A percentile compares a stretch with the other conserved stretches of the same genome.
phyloP scores from a whole-genome alignment of 2,113 vertebrate species.

The Boulengeromyrus knoepffleri region DNA sequence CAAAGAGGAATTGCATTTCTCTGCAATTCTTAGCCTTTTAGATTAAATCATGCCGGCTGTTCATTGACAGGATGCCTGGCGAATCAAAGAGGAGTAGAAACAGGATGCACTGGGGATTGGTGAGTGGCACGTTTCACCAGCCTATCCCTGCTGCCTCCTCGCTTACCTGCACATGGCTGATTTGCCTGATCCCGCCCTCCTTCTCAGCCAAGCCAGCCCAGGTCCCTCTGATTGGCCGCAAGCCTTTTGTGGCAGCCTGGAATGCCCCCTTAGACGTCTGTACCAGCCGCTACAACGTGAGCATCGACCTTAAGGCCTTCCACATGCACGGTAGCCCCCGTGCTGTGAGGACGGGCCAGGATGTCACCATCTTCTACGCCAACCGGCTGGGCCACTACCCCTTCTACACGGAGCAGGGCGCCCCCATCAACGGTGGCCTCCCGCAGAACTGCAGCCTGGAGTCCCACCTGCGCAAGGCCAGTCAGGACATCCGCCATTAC shows the following conservation, averaged over 20 bases:
- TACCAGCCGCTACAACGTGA: slow-evolving; percentile 56
- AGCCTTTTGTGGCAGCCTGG: slow-evolving; percentile 68
- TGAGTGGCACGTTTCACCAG: slow-evolving; percentile 51
- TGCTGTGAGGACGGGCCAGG: slow-evolving; percentile 64
- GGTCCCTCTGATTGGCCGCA: slow-evolving; percentile 58
- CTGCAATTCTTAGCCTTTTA: background rate
- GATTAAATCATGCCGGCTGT: background rate
- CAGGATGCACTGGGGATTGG: slow-evolving; percentile 49
- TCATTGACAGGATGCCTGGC: slow-evolving; percentile 54
- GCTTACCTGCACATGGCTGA: slow-evolving; percentile 45
- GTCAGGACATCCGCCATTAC: slow-evolving; percentile 58
- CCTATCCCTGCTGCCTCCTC: slow-evolving; percentile 39
- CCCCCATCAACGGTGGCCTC: slow-evolving; percentile 58
- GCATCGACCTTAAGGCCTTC: slow-evolving; percentile 62
- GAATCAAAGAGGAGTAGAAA: slow-evolving; percentile 33
- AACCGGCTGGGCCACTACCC: slow-evolving; percentile 69
- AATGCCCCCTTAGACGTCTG: slow-evolving; percentile 68
- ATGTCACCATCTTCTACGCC: slow-evolving; percentile 74
- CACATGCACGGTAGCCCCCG: slow-evolving; percentile 60
- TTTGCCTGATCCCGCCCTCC: slow-evolving; percentile 48
- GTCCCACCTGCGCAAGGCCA: slow-evolving; percentile 59
- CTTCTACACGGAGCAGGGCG: slow-evolving; percentile 56
- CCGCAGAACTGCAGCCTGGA: slow-evolving; percentile 69
- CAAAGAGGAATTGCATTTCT: background rate
- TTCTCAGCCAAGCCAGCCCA: slow-evolving; percentile 61